phyloP scores from a whole-genome alignment of 1,140 invertebrate genomes.

The Caenorhabditis tropicalis region DNA sequence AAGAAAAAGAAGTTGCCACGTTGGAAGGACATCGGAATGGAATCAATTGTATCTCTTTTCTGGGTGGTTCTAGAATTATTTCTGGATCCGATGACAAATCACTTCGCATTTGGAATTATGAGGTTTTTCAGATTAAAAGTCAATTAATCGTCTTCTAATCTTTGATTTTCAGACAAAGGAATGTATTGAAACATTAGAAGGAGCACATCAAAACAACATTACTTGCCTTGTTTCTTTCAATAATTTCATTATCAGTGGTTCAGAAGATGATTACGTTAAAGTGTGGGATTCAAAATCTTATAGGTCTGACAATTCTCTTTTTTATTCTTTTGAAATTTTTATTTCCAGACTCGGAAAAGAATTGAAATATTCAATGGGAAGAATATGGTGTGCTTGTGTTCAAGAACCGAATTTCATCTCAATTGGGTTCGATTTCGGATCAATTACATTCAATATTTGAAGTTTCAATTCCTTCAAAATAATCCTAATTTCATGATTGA shows the following conservation, averaged over 20 bases:
- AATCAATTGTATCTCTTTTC: conserved; percentile 98
- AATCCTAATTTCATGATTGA: background rate
- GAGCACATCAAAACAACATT: conserved; percentile 94
- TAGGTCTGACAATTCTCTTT: conserved; percentile 72
- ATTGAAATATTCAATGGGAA: conserved; percentile 94
- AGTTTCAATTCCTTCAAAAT: background rate
- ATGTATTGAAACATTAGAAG: conserved; percentile 96
- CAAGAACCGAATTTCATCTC: conserved; percentile 94
- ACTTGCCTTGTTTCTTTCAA: conserved; percentile 85
- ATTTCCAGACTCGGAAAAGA: conserved; percentile 83
- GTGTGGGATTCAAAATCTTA: conserved; percentile 99
- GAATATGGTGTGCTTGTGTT: conserved; percentile 90
- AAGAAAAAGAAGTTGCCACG: conserved; percentile 93
- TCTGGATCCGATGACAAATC: conserved; percentile 96
- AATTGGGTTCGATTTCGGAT: conserved; percentile 97
- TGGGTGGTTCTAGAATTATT: conserved; percentile 98
- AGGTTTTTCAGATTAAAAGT: conserved; percentile 60
- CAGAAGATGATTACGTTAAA: conserved; percentile 91
- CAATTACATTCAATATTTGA: conserved; percentile 94
- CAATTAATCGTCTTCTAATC: background rate
- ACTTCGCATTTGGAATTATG: conserved; percentile 99
- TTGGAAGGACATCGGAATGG: conserved; percentile 98
- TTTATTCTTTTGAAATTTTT: background rate
- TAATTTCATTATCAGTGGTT: conserved; percentile 95
- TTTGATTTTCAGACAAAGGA: conserved; percentile 82